These are phyloP conservation scores for Pristionchus japonicus DNA, from an alignment of 2,888 invertebrate genomes.

Conservation along the genomic window DNA sequence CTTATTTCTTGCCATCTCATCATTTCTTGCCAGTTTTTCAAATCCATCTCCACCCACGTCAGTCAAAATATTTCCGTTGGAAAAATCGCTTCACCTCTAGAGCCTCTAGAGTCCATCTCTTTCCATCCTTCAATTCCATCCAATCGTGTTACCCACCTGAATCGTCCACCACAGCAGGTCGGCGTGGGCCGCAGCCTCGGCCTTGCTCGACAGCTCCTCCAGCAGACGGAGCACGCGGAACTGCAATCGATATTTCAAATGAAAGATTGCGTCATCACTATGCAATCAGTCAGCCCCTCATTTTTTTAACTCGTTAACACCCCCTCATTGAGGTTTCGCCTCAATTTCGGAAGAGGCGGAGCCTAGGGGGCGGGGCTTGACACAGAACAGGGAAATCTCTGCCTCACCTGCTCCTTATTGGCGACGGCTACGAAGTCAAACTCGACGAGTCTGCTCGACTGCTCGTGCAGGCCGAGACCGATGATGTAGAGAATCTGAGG, in stretches of 20 bases:
- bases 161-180: constrained; percentile 61
- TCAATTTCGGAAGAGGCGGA: no score
- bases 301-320: no score
- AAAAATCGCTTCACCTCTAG: no score
- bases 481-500: constrained; percentile 62
- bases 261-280: background rate
- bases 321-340: no score
- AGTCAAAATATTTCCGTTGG: no score
- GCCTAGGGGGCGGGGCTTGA: no score
- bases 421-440: constrained; percentile 65
- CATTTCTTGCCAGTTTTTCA: background rate
- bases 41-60: background rate
- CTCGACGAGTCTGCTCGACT: constrained; percentile 51
- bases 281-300: background rate
- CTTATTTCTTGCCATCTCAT: background rate
- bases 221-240: background rate
- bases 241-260: background rate
- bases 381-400: no score
- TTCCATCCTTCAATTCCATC: no score
- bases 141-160: no score
- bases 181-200: constrained; percentile 55
- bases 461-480: constrained; percentile 70
- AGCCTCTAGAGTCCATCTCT: no score
- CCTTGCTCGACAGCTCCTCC: constrained; percentile 45
- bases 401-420: constrained; percentile 50